A percentile compares a stretch with the other conserved stretches of the same genome.
phyloP scores from a whole-genome alignment of 1,140 invertebrate species.

The Charaxes varanes region DNA sequence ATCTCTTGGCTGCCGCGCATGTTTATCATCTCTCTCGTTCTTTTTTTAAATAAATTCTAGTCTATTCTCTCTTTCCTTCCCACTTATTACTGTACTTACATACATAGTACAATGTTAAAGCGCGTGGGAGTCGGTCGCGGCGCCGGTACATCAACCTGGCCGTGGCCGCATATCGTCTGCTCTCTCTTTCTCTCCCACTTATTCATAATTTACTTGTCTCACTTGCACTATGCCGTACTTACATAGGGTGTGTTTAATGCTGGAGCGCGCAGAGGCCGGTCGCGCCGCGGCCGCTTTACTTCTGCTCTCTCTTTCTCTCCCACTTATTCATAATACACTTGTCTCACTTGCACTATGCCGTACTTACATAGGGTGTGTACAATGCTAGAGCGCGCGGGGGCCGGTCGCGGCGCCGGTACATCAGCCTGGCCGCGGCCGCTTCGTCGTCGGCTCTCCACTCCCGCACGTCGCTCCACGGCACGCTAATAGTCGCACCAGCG shows the following conservation, averaged over 20 bases:
- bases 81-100: too few species aligned
- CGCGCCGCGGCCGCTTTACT: too few species aligned
- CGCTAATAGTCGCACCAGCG: slow-evolving; percentile 75
- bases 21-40: too few species aligned
- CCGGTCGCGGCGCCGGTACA: slow-evolving; percentile 87
- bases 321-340: too few species aligned
- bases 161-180: too few species aligned
- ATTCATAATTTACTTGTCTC: too few species aligned
- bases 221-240: not conserved
- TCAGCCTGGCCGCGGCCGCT: slow-evolving; percentile 91
- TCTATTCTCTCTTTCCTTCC: too few species aligned
- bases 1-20: too few species aligned
- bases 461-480: slow-evolving; percentile 87
- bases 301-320: too few species aligned
- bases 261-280: not conserved
- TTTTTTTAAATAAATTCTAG: too few species aligned
- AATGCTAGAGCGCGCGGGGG: slow-evolving; percentile 91
- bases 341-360: not conserved
- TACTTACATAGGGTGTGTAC: slow-evolving; percentile 93
- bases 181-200: too few species aligned
- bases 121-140: not conserved
- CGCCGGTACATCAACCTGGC: too few species aligned
- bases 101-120: not conserved
- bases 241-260: not conserved
- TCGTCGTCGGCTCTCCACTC: slow-evolving; percentile 94